Percentiles rank a stretch among this genome's conserved stretches.
phyloP scores from a whole-genome alignment of 2,797 vertebrate species.

The Ceryle rudis region DNA sequence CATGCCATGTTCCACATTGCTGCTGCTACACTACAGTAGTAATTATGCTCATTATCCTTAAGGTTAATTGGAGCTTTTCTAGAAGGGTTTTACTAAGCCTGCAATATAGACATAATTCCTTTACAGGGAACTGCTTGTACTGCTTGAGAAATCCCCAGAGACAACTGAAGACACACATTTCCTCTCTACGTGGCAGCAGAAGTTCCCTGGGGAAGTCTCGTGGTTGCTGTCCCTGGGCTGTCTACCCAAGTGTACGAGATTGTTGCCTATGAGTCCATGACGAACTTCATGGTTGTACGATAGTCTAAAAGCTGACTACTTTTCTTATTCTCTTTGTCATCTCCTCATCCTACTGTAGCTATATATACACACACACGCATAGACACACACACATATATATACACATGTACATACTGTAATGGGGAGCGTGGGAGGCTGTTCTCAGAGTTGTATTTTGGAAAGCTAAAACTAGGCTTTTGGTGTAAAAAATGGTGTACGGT shows the following conservation, averaged over 20 bases:
- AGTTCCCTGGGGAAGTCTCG: not conserved
- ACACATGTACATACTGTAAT: not conserved
- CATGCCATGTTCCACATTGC: not conserved
- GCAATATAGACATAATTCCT: not conserved
- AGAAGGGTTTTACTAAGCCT: not conserved
- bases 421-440: not conserved
- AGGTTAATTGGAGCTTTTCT: not conserved
- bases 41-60: not conserved
- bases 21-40: not conserved
- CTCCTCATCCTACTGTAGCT: not conserved
- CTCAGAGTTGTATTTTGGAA: constrained; percentile 4
- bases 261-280: not conserved
- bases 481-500: not conserved
- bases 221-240: not conserved
- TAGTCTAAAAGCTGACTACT: not conserved
- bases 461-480: constrained; percentile 31
- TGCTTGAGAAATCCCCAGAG: not conserved
- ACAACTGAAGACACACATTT: not conserved
- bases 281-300: not conserved
- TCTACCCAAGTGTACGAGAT: not conserved
- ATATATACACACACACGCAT: not conserved
- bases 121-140: not conserved
- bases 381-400: not conserved
- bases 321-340: not conserved
- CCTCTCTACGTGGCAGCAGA: not conserved